Evolutionary conservation across 2,888 invertebrate genomes (phyloP).

Genomic region (Andricus quercusramuli): DNA sequence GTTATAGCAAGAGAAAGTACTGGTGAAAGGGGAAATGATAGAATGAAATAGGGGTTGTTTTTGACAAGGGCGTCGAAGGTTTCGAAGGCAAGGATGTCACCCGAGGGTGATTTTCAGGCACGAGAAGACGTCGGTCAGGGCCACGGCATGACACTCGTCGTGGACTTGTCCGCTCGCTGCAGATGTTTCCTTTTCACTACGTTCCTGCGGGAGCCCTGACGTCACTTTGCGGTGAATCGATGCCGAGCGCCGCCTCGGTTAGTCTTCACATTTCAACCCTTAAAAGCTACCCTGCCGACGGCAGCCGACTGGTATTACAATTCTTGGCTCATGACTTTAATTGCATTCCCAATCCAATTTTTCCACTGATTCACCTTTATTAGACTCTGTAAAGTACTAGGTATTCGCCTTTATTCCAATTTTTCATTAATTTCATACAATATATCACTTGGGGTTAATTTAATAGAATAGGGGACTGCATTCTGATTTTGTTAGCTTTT

Average conservation of each 20-base stretch:
- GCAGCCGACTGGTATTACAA: conserved; percentile 43
- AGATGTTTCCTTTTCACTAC: conserved; percentile 51
- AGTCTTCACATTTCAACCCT: conserved; percentile 53
- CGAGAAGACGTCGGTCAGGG: conserved; percentile 61
- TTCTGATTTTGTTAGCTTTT: neutral
- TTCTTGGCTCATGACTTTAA: conserved; percentile 41
- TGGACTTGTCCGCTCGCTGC: conserved; percentile 48
- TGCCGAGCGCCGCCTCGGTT: conserved; percentile 60
- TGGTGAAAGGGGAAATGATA: neutral
- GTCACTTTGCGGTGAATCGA: conserved; percentile 65
- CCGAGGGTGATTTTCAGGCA: conserved; percentile 52
- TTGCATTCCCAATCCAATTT: conserved; percentile 13
- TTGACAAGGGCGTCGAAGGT: conserved; percentile 39
- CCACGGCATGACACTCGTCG: conserved; percentile 61
- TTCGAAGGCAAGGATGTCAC: conserved; percentile 45
- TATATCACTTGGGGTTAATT: neutral
- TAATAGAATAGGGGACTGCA: neutral
- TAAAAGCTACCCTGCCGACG: conserved; percentile 50
- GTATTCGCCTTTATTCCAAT: neutral
- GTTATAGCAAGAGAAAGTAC: neutral
- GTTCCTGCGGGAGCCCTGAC: conserved; percentile 59
- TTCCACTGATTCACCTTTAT: neutral
- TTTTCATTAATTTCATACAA: neutral
- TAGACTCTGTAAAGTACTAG: neutral
- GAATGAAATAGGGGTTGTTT: neutral